These are phyloP conservation scores for Charadrius vociferus DNA, from an alignment of 2,113 vertebrate genomes.

Conservation along the genomic window DNA sequence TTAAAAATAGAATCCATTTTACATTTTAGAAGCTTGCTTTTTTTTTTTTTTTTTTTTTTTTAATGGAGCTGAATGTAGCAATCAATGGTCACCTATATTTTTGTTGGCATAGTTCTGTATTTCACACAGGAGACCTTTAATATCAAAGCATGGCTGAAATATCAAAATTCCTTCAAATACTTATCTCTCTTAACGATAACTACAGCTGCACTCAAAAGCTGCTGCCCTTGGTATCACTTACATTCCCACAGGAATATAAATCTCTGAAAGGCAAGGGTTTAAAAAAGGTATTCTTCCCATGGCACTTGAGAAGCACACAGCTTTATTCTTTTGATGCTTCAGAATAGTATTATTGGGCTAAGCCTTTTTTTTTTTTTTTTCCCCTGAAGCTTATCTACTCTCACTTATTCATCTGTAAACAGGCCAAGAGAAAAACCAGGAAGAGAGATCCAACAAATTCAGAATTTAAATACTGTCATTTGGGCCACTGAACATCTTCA, in stretches of 20 bases:
- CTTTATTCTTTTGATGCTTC: not conserved
- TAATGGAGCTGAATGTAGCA: not conserved
- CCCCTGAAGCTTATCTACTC: not conserved
- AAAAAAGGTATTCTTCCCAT: not conserved
- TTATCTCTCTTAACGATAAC: not conserved
- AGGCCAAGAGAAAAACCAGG: not conserved
- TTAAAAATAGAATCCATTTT: not conserved
- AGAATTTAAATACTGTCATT: not conserved
- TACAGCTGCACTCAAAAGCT: constrained; percentile 18
- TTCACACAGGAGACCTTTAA: not conserved
- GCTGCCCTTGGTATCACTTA: not conserved
- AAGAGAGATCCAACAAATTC: not conserved
- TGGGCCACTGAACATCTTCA: not conserved
- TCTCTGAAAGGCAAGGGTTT: not conserved
- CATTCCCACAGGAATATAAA: constrained; percentile 39
- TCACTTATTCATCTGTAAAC: constrained; percentile 1
- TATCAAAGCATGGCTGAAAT: not conserved
- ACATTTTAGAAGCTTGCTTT: not conserved
- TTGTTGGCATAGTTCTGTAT: not conserved
- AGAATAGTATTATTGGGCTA: not conserved
- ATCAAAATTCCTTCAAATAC: constrained; percentile 22
- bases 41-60: not conserved
- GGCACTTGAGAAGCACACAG: not conserved
- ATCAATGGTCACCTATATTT: not conserved
- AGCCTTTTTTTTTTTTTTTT: not conserved